phyloP scores from a whole-genome alignment of 2,797 vertebrate genomes.

The Falco novaeseelandiae region DNA sequence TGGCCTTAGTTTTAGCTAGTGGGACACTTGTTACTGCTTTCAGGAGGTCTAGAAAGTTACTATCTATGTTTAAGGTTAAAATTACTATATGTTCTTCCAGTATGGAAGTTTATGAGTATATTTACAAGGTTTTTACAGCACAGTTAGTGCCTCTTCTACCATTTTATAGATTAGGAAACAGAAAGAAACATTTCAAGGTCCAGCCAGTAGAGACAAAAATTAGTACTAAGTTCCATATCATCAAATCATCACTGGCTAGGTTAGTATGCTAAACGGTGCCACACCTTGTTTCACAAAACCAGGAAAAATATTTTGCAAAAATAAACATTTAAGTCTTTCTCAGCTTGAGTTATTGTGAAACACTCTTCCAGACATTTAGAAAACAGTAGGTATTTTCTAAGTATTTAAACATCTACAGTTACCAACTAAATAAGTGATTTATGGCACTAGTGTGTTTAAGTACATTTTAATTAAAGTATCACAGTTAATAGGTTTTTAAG shows the following conservation, averaged over 20 bases:
- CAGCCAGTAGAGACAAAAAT: neutral
- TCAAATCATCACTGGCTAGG: neutral
- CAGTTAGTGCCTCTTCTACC: neutral
- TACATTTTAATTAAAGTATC: neutral
- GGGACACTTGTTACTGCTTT: neutral
- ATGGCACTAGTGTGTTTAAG: neutral
- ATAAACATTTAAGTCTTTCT: neutral
- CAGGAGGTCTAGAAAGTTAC: neutral
- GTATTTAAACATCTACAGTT: neutral
- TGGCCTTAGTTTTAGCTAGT: neutral
- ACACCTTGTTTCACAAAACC: neutral
- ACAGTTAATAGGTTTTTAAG: neutral
- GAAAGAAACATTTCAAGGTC: neutral
- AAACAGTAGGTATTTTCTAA: neutral
- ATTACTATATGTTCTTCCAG: neutral
- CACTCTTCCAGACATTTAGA: neutral
- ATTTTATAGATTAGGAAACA: neutral
- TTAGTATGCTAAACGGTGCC: neutral
- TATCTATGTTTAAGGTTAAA: neutral
- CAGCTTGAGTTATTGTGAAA: neutral
- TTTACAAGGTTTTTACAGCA: neutral
- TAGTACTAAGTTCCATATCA: neutral
- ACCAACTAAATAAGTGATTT: neutral
- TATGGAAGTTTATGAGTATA: neutral
- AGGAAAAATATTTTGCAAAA: neutral